Base-by-base conservation (phyloP, 2,797 vertebrate species). In the Cuniculus paca region DNA sequence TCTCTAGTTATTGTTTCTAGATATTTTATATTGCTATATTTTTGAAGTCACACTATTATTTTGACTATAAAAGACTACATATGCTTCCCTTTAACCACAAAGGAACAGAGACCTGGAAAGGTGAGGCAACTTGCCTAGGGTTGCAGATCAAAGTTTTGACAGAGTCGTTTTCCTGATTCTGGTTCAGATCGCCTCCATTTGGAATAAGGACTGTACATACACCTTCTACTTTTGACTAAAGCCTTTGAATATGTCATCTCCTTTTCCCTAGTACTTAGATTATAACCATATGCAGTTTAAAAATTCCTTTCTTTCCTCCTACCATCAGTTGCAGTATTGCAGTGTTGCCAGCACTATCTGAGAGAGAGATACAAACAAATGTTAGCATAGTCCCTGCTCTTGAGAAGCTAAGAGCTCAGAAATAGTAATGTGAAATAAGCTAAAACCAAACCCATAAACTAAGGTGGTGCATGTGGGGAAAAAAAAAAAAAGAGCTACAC, bases 21-120 rank as follows among this genome's bases (percentile, higher is more conserved):
- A 42, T 94, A 78, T n/a, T 79, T 92, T 54, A 90, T 2, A 52
- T 63, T 83, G 26, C 13, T 92, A n/a, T 90, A 2, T 54, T 81
- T 70, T 94, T 92, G 89, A 96, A 89, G 85, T 28, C 26, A 26
- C 50, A 48, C 45, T 65, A 13, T 68, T 60, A 1, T 94, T 54
- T 92, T 39, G 56, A 39, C 28, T 26, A 2, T 54, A 34, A 50
- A 39, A 96, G 24, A 28, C 42, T 19, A 42, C 39, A n/a, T 20
- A 17, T 20, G 52, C n/a, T 39, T 80, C 14, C 16, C 87, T 80
- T n/a, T 60, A 50, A 39, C 17, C 63, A 26, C 6, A 48, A 70
- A 85, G 60, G 81, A 92, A n/a, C 4, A 24, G 72, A 92, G 54
- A 70, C 5, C 39, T 42, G 3, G 22, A 90, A 90, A 72, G 68